phyloP scores from a whole-genome alignment of 2,797 vertebrate species.

The Lagocephalus sceleratus region DNA sequence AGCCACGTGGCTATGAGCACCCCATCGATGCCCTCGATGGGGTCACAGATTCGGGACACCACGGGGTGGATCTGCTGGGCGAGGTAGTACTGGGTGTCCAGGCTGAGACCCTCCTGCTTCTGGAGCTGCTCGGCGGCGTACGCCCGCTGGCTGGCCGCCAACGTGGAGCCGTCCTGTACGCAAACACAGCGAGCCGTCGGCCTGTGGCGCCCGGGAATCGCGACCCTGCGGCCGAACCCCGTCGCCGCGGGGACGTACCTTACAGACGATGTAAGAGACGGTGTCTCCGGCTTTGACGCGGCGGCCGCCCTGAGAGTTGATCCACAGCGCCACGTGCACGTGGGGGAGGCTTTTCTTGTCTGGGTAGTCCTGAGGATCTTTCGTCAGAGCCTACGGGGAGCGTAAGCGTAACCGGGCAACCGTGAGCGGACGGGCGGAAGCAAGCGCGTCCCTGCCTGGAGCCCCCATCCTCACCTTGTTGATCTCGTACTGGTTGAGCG shows the following conservation, averaged over 20 bases:
- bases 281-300: conserved; percentile 95
- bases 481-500: conserved; percentile 89
- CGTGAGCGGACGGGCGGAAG: not conserved
- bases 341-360: conserved; percentile 95
- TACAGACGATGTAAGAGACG: conserved; percentile 93
- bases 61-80: conserved; percentile 96
- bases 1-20: conserved; percentile 93
- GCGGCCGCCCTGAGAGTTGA: conserved; percentile 92
- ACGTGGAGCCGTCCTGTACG: conserved; percentile 88
- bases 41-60: conserved; percentile 94
- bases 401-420: not conserved
- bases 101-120: conserved; percentile 85
- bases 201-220: too few relatives aligned
- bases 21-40: conserved; percentile 92
- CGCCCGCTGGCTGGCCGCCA: conserved; percentile 88
- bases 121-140: conserved; percentile 93
- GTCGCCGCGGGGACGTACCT: too few relatives aligned
- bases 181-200: not conserved
- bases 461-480: conserved; percentile 83
- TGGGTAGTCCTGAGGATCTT: conserved; percentile 97
- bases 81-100: conserved; percentile 96
- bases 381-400: conserved; percentile 85
- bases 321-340: conserved; percentile 96
- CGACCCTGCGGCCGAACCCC: too few relatives aligned
- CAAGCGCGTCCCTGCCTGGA: not conserved